Conservation (phyloP, 2,797 vertebrate genomes). For the Champsocephalus esox region DNA sequence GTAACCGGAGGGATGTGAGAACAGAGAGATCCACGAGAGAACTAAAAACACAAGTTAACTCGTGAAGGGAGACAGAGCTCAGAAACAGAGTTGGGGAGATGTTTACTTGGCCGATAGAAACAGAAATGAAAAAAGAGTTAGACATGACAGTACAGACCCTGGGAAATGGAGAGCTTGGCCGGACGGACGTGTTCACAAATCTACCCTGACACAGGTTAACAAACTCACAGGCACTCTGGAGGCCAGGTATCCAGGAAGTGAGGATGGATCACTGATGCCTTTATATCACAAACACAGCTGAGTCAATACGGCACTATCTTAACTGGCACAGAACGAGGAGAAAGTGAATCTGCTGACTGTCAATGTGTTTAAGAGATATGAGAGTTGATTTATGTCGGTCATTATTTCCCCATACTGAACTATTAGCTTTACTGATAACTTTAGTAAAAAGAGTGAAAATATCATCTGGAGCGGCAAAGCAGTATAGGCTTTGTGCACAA, state of each 20-base stretch:
- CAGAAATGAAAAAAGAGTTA: slow-evolving; percentile 4
- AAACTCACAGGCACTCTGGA: slow-evolving; percentile 3
- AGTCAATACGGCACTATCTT: not conserved
- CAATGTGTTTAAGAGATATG: not conserved
- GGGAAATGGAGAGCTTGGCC: slow-evolving; percentile 14
- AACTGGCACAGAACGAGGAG: not conserved
- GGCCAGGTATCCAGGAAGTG: not conserved
- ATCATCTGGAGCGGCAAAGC: too few species aligned
- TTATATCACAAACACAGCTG: not conserved
- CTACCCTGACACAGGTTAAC: slow-evolving; percentile 10
- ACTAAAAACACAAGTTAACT: slow-evolving; percentile 30
- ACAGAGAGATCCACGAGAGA: slow-evolving; percentile 30
- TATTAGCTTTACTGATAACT: not conserved
- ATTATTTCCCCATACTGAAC: slow-evolving; percentile 23
- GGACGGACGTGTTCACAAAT: slow-evolving; percentile 17
- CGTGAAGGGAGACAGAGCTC: slow-evolving; percentile 33
- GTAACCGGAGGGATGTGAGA: slow-evolving; percentile 27
- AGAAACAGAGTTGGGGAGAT: slow-evolving; percentile 1
- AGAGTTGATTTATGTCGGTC: slow-evolving; percentile 18
- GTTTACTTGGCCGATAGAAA: slow-evolving; percentile 23
- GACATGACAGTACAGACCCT: slow-evolving; percentile 19
- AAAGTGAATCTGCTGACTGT: not conserved
- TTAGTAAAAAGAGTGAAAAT: too few species aligned
- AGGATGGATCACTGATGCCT: not conserved
- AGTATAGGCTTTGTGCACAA: too few species aligned